These are phyloP conservation scores for Atethmia centrago DNA, from an alignment of 2,888 invertebrate species.

Conservation along the genomic window DNA sequence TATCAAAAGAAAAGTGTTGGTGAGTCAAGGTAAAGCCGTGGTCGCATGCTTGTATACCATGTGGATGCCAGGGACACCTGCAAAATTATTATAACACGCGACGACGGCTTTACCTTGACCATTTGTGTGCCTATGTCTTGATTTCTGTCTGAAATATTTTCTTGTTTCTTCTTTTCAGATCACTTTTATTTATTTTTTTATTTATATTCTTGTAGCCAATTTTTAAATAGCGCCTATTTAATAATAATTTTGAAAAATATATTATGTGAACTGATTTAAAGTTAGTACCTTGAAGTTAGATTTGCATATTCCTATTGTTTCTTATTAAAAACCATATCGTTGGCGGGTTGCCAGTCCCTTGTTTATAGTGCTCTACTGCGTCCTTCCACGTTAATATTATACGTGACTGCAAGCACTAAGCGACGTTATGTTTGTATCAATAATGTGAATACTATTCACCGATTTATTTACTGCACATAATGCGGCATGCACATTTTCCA, in stretches of 20 bases:
- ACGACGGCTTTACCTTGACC: too few species aligned
- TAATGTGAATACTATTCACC: constrained; percentile 24
- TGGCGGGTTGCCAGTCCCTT: constrained; percentile 53
- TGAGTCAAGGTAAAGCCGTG: too few species aligned
- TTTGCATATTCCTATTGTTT: constrained; percentile 39
- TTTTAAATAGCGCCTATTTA: neutral
- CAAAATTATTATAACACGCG: too few species aligned
- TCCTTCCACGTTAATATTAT: constrained; percentile 52
- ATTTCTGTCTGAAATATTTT: too few species aligned
- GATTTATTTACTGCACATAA: constrained; percentile 30
- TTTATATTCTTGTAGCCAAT: too few species aligned
- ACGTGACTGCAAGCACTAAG: constrained; percentile 53
- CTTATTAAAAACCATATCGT: constrained; percentile 32
- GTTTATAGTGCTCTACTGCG: constrained; percentile 41
- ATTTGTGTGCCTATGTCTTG: too few species aligned
- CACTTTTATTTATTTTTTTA: neutral
- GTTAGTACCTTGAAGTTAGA: constrained; percentile 8
- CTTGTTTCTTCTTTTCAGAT: too few species aligned
- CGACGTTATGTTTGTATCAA: constrained; percentile 39
- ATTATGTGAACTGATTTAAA: neutral
- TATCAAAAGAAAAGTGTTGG: too few species aligned
- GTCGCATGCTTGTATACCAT: too few species aligned
- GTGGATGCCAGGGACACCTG: too few species aligned
- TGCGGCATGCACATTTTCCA: constrained; percentile 1
- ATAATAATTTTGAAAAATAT: neutral